These are phyloP conservation scores for Amblyornis subalaris DNA, from an alignment of 2,113 vertebrate genomes.

Conservation along the genomic window DNA sequence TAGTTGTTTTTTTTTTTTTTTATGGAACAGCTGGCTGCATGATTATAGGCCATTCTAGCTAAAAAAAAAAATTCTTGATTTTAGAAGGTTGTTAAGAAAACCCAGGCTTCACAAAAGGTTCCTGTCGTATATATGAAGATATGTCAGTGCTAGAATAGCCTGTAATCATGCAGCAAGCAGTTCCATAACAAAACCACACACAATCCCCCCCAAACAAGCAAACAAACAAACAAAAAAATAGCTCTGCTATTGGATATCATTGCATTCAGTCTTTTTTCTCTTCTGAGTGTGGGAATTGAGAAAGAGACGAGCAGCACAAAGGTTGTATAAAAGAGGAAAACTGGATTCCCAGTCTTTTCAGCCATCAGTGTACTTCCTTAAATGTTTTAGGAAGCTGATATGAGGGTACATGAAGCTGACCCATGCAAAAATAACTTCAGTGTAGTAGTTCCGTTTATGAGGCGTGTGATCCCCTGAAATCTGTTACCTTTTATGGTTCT, in stretches of 20 bases:
- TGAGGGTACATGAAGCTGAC: background rate
- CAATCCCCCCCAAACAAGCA: too few relatives aligned
- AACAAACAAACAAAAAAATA: too few relatives aligned
- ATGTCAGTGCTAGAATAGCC: background rate
- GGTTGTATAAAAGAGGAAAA: background rate
- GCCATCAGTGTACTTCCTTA: fast-evolving
- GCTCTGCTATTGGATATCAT: background rate
- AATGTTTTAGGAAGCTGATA: background rate
- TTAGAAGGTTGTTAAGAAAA: background rate
- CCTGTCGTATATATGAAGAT: background rate
- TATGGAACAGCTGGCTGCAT: background rate
- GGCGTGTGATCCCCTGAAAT: background rate
- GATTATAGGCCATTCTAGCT: background rate
- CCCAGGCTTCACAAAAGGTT: background rate
- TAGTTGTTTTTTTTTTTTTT: too few relatives aligned
- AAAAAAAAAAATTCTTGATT: background rate
- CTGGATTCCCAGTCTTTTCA: background rate
- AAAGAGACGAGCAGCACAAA: background rate
- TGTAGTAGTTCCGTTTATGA: fast-evolving
- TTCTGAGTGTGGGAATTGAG: background rate
- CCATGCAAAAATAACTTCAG: background rate
- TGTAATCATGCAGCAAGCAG: too few relatives aligned
- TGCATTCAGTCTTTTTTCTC: background rate
- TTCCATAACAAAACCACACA: too few relatives aligned
- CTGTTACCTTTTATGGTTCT: background rate